phyloP scores from a whole-genome alignment of 2,113 vertebrate genomes.

The Aphelocoma coerulescens region DNA sequence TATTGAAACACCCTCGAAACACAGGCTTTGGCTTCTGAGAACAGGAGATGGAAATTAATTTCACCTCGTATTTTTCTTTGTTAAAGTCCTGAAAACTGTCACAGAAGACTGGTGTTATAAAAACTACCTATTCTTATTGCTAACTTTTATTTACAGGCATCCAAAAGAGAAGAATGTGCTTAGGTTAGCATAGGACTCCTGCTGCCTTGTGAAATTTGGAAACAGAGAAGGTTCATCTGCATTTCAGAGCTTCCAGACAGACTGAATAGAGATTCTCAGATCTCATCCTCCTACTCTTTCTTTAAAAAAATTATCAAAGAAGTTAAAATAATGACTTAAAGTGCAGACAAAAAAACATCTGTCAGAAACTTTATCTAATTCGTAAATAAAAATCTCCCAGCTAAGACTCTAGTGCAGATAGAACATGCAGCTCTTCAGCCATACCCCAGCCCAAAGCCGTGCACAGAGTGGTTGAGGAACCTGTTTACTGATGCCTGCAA shows the following conservation, averaged over 20 bases:
- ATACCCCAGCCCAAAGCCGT: background rate
- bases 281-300: background rate
- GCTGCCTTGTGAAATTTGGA: background rate
- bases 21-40: background rate
- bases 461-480: background rate
- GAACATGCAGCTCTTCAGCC: background rate
- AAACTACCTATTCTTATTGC: background rate
- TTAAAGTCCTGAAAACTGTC: background rate
- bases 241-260: background rate
- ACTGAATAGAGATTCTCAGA: background rate
- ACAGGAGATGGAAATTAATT: background rate
- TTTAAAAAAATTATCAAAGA: background rate
- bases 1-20: background rate
- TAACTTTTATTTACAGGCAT: background rate
- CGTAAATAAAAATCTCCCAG: background rate
- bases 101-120: background rate
- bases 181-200: background rate
- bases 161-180: background rate
- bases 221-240: background rate
- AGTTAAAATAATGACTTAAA: background rate
- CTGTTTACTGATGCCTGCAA: background rate
- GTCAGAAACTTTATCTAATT: background rate
- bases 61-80: background rate
- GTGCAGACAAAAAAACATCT: background rate
- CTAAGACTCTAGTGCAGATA: background rate